Evolutionary conservation across 2,888 invertebrate genomes (phyloP).

Genomic region (Ecliptopera silaceata): DNA sequence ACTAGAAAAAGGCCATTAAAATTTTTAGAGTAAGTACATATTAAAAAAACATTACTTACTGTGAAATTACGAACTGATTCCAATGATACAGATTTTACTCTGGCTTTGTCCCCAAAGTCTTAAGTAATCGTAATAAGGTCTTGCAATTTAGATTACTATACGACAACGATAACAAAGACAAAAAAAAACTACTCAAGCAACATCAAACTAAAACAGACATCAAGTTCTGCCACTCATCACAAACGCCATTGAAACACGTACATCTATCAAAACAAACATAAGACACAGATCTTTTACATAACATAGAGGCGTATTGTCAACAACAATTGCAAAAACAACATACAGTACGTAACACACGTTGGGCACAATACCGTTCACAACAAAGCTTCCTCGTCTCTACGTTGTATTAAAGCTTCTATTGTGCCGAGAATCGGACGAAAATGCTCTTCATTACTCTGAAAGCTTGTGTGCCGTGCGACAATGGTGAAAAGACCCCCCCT

Average conservation of each 20-base stretch:
- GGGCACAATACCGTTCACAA: slow-evolving; percentile 68
- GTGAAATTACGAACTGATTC: too few relatives aligned
- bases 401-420: slow-evolving; percentile 80
- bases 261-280: slow-evolving; percentile 42
- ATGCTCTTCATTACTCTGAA: slow-evolving; percentile 84
- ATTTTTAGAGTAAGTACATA: too few relatives aligned
- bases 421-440: slow-evolving; percentile 82
- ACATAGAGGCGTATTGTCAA: slow-evolving; percentile 59
- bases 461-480: slow-evolving; percentile 82
- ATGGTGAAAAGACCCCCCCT: slow-evolving; percentile 57
- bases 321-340: slow-evolving; percentile 74
- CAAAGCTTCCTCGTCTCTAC: slow-evolving; percentile 76
- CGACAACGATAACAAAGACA: background rate
- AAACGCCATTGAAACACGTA: slow-evolving; percentile 18
- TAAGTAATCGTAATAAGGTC: too few relatives aligned
- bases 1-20: too few relatives aligned
- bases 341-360: slow-evolving; percentile 70
- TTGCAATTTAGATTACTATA: too few relatives aligned
- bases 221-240: background rate
- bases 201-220: background rate
- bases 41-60: too few relatives aligned
- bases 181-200: background rate
- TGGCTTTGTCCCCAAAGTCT: too few relatives aligned
- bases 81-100: too few relatives aligned
- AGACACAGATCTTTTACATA: slow-evolving; percentile 49